Base-by-base conservation (phyloP, 1,140 invertebrate species). In the Apolygus lucorum region DNA sequence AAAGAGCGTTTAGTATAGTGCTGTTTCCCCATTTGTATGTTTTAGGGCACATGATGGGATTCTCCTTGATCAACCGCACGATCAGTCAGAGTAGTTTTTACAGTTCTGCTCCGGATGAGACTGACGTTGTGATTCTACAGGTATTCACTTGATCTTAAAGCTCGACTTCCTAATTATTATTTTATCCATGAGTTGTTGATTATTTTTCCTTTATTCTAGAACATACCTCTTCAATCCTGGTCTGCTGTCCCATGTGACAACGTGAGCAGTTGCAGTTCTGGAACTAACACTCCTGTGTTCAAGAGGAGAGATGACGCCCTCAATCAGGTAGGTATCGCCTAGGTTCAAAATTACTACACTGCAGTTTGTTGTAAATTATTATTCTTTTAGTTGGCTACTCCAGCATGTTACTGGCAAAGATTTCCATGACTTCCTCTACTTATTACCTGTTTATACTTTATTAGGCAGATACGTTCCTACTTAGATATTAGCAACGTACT, bases 1-100 rank as follows among this genome's bases (percentile, higher is more conserved):
- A n/a, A n/a, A n/a, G n/a, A n/a, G n/a, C n/a, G n/a, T n/a, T n/a
- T n/a, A n/a, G n/a, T n/a, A n/a, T n/a, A n/a, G n/a, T n/a, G n/a
- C n/a, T n/a, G n/a, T n/a, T n/a, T n/a, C n/a, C n/a, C n/a, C n/a
- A n/a, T n/a, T n/a, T n/a, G n/a, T n/a, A n/a, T n/a, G n/a, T 70
- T 70, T 52, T 49, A 73, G 72, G 72, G 49, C 66, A 71, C 28
- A 14, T 64, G 21, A 63, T 67, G 52, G 49, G 22, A 27, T 52
- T 28, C 54, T 22, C 67, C n/a, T 17, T 42, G n/a, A 54, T 70
- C 1, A 42, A 42, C 26, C 52, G 73, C 0, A 73, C 72, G 4
- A 24, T 68, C 8, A 74, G 73, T 66, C 73, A 74, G 59, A 52
- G 68, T 22, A 74, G 73, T 68, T 74, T 69, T 54, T 71, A 66